Percentiles rank a stretch among this genome's conserved stretches.
phyloP scores from a whole-genome alignment of 2,888 invertebrate species.

The Chrysolina oricalcia region DNA sequence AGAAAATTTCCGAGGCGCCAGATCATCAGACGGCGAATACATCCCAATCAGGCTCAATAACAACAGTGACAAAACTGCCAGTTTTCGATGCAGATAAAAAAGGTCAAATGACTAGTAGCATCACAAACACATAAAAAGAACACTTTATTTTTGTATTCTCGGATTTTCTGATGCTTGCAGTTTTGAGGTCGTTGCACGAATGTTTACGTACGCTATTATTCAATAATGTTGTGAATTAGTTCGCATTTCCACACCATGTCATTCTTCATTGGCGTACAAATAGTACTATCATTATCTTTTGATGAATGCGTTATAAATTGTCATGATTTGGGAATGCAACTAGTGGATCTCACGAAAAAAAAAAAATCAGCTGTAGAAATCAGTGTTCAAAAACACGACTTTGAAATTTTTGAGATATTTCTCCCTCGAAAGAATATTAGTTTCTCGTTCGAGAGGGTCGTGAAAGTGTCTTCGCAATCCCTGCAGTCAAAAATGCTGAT shows the following conservation, averaged over 20 bases:
- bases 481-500: too few relatives aligned
- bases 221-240: slow-evolving; percentile 52
- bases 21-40: too few relatives aligned
- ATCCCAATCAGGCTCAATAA: background rate
- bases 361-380: too few relatives aligned
- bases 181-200: slow-evolving; percentile 56
- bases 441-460: too few relatives aligned
- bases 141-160: slow-evolving; percentile 17
- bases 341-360: too few relatives aligned
- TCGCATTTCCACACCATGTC: slow-evolving; percentile 10
- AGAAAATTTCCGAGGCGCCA: too few relatives aligned
- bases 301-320: background rate
- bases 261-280: slow-evolving; percentile 2
- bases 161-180: slow-evolving; percentile 29
- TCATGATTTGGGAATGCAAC: too few relatives aligned
- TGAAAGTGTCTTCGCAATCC: too few relatives aligned
- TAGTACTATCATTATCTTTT: background rate
- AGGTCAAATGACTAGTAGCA: background rate
- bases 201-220: slow-evolving; percentile 57
- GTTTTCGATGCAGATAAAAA: slow-evolving; percentile 1
- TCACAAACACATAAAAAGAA: slow-evolving; percentile 2
- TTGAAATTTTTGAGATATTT: too few relatives aligned
- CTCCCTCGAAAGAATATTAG: too few relatives aligned
- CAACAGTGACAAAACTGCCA: background rate
- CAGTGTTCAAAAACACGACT: too few relatives aligned